Evolutionary conservation across 1,140 invertebrate species (phyloP).

Genomic region (Pseudobourletiella spinata): DNA sequence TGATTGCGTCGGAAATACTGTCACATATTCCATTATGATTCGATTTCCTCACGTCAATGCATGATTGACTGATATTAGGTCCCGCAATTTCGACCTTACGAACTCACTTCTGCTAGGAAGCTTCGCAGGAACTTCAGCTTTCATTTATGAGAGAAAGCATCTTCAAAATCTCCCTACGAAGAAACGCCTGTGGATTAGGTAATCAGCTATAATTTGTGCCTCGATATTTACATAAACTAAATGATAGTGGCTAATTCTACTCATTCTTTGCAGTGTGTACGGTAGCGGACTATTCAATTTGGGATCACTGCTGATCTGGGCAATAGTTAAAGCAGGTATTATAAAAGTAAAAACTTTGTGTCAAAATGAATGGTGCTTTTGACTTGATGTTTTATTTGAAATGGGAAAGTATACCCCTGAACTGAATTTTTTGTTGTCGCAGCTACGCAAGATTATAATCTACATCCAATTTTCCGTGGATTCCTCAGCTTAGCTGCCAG

Average conservation of each 20-base stretch:
- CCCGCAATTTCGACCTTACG: not conserved
- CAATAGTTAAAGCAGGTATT: not conserved
- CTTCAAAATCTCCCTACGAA: not conserved
- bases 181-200: not conserved
- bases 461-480: constrained; percentile 1
- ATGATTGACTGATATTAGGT: too few species aligned
- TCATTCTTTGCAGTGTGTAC: not conserved
- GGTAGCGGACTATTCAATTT: constrained; percentile 5
- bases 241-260: not conserved
- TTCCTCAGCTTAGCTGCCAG: constrained; percentile 1
- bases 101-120: not conserved
- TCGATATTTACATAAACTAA: not conserved
- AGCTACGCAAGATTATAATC: constrained; percentile 2
- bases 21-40: too few species aligned
- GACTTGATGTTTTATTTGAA: too few species aligned
- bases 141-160: not conserved
- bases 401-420: too few species aligned
- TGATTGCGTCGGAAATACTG: too few species aligned
- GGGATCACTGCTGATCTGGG: not conserved
- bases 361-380: too few species aligned
- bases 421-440: not conserved
- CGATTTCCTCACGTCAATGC: too few species aligned
- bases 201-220: not conserved
- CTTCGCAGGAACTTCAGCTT: not conserved
- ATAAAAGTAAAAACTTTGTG: too few species aligned